These are phyloP conservation scores for Hyposoter dolosus DNA, from an alignment of 2,888 invertebrate genomes.

Conservation along the genomic window DNA sequence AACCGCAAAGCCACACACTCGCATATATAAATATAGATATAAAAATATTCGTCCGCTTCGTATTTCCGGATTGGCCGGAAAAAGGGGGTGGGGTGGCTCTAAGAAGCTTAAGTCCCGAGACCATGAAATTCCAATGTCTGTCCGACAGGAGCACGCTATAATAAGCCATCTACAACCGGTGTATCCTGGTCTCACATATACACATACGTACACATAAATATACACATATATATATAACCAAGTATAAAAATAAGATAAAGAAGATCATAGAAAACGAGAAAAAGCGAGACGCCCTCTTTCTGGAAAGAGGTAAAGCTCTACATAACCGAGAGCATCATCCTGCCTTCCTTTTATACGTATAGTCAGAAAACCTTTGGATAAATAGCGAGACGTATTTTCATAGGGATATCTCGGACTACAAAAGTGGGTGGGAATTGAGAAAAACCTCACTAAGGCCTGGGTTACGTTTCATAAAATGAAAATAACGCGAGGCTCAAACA, in stretches of 20 bases:
- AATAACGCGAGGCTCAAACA: conserved; percentile 40
- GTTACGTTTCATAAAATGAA: conserved; percentile 54
- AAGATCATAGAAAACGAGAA: conserved; percentile 54
- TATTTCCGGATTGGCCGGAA: conserved; percentile 56
- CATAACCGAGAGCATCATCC: conserved; percentile 28
- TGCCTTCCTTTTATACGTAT: conserved; percentile 15
- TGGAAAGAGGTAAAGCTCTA: conserved; percentile 22
- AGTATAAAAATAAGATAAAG: conserved; percentile 30
- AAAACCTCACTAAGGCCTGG: conserved; percentile 21
- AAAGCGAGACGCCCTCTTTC: conserved; percentile 32
- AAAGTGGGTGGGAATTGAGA: conserved; percentile 20
- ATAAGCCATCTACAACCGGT: conserved; percentile 47
- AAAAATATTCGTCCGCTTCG: conserved; percentile 47
- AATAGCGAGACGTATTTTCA: conserved; percentile 25
- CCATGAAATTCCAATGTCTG: conserved; percentile 59
- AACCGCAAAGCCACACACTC: conserved; percentile 11
- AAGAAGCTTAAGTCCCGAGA: conserved; percentile 54
- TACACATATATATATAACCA: background rate
- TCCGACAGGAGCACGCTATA: conserved; percentile 35
- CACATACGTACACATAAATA: background rate
- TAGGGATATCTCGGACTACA: background rate
- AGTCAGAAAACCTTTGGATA: background rate
- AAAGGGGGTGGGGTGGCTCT: conserved; percentile 23
- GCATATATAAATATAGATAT: conserved; percentile 20
- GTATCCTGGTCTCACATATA: background rate